Conservation (phyloP, 2,888 invertebrate species). For the Branchellion lobata region DNA sequence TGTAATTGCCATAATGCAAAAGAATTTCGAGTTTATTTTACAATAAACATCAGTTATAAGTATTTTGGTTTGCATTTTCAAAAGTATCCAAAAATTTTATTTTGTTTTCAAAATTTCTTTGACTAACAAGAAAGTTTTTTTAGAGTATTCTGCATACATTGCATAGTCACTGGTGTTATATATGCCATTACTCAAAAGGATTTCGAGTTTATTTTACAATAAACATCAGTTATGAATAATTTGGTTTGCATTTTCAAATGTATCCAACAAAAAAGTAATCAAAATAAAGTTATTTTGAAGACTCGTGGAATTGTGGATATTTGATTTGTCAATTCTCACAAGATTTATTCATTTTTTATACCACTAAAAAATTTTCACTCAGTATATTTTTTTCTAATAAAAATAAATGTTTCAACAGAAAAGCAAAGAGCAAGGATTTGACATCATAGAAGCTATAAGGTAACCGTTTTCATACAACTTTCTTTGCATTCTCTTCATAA, state of each 20-base stretch:
- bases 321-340: no score
- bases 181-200: not conserved
- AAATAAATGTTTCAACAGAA: constrained; percentile 4
- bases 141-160: no score
- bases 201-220: not conserved
- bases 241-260: not conserved
- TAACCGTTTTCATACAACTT: not conserved
- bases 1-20: not conserved
- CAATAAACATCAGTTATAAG: not conserved
- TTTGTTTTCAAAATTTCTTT: no score
- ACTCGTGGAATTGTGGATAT: no score
- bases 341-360: no score
- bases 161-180: not conserved
- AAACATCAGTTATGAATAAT: not conserved
- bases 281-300: no score
- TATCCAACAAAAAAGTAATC: no score
- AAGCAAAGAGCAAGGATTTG: constrained; percentile 38
- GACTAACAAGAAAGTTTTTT: no score
- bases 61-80: not conserved
- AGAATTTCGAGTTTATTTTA: not conserved
- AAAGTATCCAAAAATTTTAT: not conserved
- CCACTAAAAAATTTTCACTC: no score
- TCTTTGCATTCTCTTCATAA: not conserved
- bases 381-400: no score
- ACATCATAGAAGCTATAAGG: constrained; percentile 42